A percentile compares a stretch with the other conserved stretches of the same genome.
These are phyloP conservation scores for Xestobium rufovillosum DNA, from an alignment of 2,888 invertebrate genomes.

Conservation along the genomic window DNA sequence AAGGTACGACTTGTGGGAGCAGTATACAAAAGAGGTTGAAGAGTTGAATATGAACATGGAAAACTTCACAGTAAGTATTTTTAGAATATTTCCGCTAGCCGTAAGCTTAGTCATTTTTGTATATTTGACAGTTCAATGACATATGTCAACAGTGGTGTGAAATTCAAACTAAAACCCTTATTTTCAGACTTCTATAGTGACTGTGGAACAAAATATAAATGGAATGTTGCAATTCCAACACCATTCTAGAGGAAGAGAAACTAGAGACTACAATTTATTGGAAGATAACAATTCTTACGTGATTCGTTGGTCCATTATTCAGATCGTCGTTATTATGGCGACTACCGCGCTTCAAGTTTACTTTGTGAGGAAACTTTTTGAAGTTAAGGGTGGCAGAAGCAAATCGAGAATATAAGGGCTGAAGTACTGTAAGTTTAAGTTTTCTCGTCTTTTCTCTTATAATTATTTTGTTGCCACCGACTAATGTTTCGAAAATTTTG, in stretches of 20 bases:
- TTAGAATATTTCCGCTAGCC: no score
- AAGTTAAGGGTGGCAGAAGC: slow-evolving; percentile 56
- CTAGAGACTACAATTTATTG: slow-evolving; percentile 74
- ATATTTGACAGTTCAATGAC: no score
- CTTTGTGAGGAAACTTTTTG: slow-evolving; percentile 84
- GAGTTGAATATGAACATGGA: slow-evolving; percentile 79
- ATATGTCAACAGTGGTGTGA: no score
- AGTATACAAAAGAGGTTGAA: slow-evolving; percentile 82
- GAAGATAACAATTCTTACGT: slow-evolving; percentile 79
- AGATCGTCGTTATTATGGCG: slow-evolving; percentile 72
- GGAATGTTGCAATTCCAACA: slow-evolving; percentile 80
- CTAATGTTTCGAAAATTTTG: no score
- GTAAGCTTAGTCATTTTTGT: no score
- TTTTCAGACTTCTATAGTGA: slow-evolving; percentile 63
- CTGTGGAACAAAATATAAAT: slow-evolving; percentile 77
- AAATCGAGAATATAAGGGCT: slow-evolving; percentile 53
- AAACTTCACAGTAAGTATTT: slow-evolving; percentile 74
- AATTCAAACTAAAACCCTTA: no score
- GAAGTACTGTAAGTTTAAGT: no score
- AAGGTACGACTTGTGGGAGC: slow-evolving; percentile 88
- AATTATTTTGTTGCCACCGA: no score
- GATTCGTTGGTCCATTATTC: slow-evolving; percentile 80
- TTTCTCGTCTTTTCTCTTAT: no score
- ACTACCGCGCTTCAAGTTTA: slow-evolving; percentile 77
- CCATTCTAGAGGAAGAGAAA: slow-evolving; percentile 69